Percentiles rank a stretch among this genome's conserved stretches.
These are phyloP conservation scores for Pagrus major DNA, from an alignment of 2,113 vertebrate genomes.

Conservation along the genomic window DNA sequence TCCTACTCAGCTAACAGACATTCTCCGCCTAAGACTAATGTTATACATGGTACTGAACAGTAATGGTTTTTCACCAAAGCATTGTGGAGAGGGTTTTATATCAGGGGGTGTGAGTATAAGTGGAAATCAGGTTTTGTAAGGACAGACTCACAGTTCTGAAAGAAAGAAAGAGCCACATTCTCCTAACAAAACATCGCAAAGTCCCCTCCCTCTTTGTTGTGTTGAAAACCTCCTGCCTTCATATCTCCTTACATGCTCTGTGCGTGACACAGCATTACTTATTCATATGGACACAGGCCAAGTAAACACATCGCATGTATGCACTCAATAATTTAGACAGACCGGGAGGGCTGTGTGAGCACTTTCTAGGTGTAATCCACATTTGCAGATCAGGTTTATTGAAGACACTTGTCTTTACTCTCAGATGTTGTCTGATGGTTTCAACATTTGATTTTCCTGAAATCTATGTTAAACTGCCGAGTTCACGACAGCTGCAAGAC, in stretches of 20 bases:
- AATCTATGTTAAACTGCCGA: not conserved
- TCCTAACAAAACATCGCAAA: not conserved
- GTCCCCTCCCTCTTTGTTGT: no score
- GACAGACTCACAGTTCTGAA: not conserved
- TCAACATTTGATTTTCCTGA: not conserved
- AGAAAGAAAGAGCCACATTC: not conserved
- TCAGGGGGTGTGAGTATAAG: not conserved
- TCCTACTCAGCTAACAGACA: not conserved
- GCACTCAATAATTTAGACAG: conserved; percentile 71
- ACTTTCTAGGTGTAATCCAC: conserved; percentile 56
- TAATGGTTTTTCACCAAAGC: not conserved
- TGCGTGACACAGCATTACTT: conserved; percentile 55
- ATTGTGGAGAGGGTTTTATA: not conserved
- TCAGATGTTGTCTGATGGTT: conserved; percentile 22
- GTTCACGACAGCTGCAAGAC: not conserved
- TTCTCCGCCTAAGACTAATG: not conserved
- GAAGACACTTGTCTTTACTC: conserved; percentile 2
- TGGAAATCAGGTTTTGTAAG: not conserved
- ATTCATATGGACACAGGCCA: conserved; percentile 63
- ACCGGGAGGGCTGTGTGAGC: conserved; percentile 32
- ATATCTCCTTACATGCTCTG: conserved; percentile 33
- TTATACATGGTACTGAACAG: not conserved
- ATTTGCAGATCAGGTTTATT: conserved; percentile 20
- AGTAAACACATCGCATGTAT: conserved; percentile 71
- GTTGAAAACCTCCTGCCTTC: conserved; percentile 1